Base-by-base conservation (phyloP, 2,888 invertebrate genomes). In the Chaitophorus viminalis region DNA sequence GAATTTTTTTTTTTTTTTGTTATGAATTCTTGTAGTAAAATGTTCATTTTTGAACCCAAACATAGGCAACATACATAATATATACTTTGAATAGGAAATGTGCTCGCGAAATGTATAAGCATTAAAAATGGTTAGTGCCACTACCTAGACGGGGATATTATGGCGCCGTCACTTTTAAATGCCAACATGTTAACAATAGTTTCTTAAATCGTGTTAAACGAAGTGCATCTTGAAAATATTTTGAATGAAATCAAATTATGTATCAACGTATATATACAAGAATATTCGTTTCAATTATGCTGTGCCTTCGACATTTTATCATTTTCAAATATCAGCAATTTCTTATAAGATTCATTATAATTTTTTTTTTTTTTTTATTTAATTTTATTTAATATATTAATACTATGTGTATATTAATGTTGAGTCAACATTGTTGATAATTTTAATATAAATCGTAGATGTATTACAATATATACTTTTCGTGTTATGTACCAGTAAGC, bases 91-190 rank as follows among this genome's bases (percentile, higher is more conserved):
- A 79, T 60, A 18, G 36, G 60, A 79, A n/a, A n/a, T n/a, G 60
- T 25, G 4, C 46, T 65, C 39, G 14, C 29, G 68, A 65, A 70
- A 81, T 81, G 36, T 46, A 68, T 18, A 65, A 79, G n/a, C 65
- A 65, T 79, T 79, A 29, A 65, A 79, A 29, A 79, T 29, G 79
- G 9, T 65, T 65, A 3, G 36, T 29, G 29, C n/a, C n/a, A 39
- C 36, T 65, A 46, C 14, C 11, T 14, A 65, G 65, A 79, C 79
- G 18, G 21, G 29, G 36, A 36, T 36, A 11, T 70, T 29, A 81
- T 81, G 81, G 81, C 81, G 81, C 81, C 81, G 39, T 81, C 36
- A 46, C 81, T 81, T 81, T 81, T 81, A 81, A 81, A 81, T 81
- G 5, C 46, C 68, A 31, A n/a, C 31, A 5, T 68, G 25, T 46